Evolutionary conservation across 2,797 vertebrate species (phyloP).

Genomic region (Pitangus sulphuratus): DNA sequence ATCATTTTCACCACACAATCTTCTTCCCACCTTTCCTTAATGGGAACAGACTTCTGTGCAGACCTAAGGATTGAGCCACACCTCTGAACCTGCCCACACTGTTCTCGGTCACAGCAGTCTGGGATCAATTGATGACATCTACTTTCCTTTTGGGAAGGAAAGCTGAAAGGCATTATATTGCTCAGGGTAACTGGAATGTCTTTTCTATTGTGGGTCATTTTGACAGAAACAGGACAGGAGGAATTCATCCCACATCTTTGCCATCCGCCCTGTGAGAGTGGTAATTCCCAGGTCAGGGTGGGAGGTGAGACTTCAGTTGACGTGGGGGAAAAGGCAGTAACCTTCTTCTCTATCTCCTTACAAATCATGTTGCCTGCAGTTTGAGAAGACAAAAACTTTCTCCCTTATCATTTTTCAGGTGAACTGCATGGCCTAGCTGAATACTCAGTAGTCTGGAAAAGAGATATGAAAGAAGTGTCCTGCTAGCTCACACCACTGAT

Average conservation of each 20-base stretch:
- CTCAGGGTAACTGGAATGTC: background rate
- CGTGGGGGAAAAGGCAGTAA: background rate
- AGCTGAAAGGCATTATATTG: background rate
- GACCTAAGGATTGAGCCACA: background rate
- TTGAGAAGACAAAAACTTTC: background rate
- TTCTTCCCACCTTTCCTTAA: background rate
- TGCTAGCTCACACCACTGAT: background rate
- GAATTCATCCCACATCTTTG: background rate
- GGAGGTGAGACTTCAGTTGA: background rate
- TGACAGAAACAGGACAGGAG: background rate
- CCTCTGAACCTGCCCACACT: background rate
- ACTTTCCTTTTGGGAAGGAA: background rate
- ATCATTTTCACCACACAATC: background rate
- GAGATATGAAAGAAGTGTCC: background rate
- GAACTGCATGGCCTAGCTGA: background rate
- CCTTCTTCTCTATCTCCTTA: background rate
- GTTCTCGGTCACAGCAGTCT: background rate
- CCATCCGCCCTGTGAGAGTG: background rate
- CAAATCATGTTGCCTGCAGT: background rate
- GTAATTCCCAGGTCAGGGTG: background rate
- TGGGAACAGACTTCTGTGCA: background rate
- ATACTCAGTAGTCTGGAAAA: background rate
- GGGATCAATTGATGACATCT: background rate
- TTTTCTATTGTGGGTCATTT: background rate
- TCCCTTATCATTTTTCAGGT: background rate